Evolutionary conservation across 2,113 vertebrate genomes (phyloP), one percentile per base, ranked within the genome.

Genomic region (Pontoporia blainvillei): DNA sequence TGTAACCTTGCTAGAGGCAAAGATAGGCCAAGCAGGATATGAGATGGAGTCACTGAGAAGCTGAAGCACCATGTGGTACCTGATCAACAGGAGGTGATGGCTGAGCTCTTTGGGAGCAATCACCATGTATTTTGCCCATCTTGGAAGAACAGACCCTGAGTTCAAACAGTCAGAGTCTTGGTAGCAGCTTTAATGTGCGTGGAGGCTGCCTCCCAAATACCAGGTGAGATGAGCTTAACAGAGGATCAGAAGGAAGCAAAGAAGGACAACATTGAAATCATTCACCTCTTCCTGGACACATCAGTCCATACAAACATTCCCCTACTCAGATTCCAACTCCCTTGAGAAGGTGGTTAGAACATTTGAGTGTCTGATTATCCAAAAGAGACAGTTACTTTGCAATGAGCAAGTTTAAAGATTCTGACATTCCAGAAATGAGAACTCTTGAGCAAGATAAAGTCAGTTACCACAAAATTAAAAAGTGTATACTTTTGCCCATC

Each of bases 381-480:
- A 67, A 79, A 81, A 67, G 34, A 83, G 46, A 96, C 25, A 90
- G 44, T 67, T 79, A 66, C n/a, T 64, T 41, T 69, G 41, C 73
- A 73, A 67, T 49, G 34, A 46, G 27, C 44, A 84, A 84, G 1
- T 39, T 61, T 73, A 87, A 86, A 49, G 8, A 59, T 93, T 52
- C 64, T 52, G 94, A 61, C 9, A 46, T 49, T 92, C 57, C 57
- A 92, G 78, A 96, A 89, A 95, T 39, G n/a, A 90, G n/a, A 90
- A 79, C 18, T 73, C 54, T 49, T 73, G 25, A 83, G 41, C 23
- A 66, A 93, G 46, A 41, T 52, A 46, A 96, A 96, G 76, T 61
- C 49, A 90, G 54, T 67, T 27, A 41, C 61, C 36, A 49, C 61
- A 76, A 94, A 81, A 39, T 10, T 73, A n/a, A 44, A 44, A 85